Conservation (phyloP, 2,113 vertebrate genomes). For the Eulemur rufifrons region DNA sequence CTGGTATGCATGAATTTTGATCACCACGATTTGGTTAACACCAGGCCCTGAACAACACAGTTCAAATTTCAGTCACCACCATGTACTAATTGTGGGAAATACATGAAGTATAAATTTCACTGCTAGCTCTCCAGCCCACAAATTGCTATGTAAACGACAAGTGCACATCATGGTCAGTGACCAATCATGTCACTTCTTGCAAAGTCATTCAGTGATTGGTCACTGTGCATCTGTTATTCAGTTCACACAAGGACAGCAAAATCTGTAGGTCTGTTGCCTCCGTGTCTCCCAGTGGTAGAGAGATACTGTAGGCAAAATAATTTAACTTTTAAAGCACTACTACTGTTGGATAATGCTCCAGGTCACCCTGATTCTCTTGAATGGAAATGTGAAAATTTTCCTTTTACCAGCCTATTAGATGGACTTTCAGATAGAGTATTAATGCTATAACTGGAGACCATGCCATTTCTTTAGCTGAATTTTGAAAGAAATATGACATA, state of each 20-base stretch:
- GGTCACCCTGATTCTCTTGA: background rate
- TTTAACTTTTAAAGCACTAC: background rate
- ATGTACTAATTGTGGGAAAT: constrained; percentile 11
- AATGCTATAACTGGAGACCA: background rate
- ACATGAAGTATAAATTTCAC: background rate
- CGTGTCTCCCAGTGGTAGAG: background rate
- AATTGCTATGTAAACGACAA: background rate
- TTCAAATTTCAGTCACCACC: constrained; percentile 40
- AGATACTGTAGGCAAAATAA: background rate
- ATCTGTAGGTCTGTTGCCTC: background rate
- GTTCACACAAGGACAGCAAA: background rate
- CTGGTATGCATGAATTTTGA: background rate
- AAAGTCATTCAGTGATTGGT: background rate
- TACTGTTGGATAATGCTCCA: background rate
- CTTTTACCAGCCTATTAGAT: background rate
- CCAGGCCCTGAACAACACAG: background rate
- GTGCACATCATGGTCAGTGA: background rate
- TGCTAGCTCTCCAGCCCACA: background rate
- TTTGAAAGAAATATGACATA: constrained; percentile 32
- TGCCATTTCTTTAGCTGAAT: constrained; percentile 8
- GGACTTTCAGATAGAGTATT: background rate
- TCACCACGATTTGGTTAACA: background rate
- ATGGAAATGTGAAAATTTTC: background rate
- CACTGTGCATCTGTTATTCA: background rate
- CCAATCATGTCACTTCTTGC: background rate